A percentile compares a stretch with the other conserved stretches of the same genome.
Evolutionary conservation across 2,888 invertebrate species (phyloP).

Genomic region (Torymus auratus): DNA sequence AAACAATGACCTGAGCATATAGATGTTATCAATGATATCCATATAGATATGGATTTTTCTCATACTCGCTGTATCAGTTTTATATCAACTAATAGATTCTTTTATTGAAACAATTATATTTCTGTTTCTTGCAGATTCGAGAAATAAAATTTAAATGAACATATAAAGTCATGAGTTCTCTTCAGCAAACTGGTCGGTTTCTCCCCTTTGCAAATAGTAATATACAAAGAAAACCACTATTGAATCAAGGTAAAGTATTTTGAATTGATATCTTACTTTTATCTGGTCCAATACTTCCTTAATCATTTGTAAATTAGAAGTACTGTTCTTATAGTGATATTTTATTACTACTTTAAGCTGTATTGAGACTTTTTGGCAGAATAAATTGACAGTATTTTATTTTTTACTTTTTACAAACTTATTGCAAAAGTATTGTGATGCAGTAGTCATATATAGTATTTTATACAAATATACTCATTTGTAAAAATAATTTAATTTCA

Average conservation of each 20-base stretch:
- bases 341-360: background rate
- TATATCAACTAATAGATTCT: constrained; percentile 8
- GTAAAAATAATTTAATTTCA: too few relatives aligned
- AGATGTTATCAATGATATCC: constrained; percentile 4
- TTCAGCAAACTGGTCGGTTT: constrained; percentile 81
- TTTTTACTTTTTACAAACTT: too few relatives aligned
- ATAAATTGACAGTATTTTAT: background rate
- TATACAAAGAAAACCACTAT: constrained; percentile 80
- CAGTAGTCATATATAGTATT: too few relatives aligned
- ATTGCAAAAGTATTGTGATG: too few relatives aligned
- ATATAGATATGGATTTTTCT: constrained; percentile 19
- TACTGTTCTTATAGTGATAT: too few relatives aligned
- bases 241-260: constrained; percentile 74
- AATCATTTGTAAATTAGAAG: too few relatives aligned
- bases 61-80: constrained; percentile 8
- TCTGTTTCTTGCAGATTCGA: constrained; percentile 76
- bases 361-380: background rate
- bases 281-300: too few relatives aligned
- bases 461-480: too few relatives aligned
- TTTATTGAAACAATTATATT: constrained; percentile 16
- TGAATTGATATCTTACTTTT: too few relatives aligned
- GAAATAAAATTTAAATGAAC: constrained; percentile 73
- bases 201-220: constrained; percentile 80
- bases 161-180: constrained; percentile 79
- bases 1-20: constrained; percentile 17